A percentile compares a stretch with the other conserved stretches of the same genome.
Evolutionary conservation across 2,797 vertebrate genomes (phyloP).

Genomic region (Sciurus carolinensis): DNA sequence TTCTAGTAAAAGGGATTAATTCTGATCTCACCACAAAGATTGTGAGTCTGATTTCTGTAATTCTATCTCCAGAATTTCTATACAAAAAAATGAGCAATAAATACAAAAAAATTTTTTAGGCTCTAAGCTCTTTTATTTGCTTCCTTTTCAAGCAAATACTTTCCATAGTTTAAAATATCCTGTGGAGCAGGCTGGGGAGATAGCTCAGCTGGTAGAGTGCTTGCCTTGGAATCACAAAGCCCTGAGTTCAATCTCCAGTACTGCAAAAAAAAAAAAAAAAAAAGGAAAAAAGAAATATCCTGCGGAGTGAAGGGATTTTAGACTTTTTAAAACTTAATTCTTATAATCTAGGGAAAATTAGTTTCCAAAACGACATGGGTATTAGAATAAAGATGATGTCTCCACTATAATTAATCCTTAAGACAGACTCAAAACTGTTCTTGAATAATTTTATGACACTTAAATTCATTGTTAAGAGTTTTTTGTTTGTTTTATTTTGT

Average conservation of each 20-base stretch:
- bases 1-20: slow-evolving; percentile 15
- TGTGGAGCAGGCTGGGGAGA: neutral
- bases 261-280: too few relatives aligned
- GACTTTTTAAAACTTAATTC: slow-evolving; percentile 37
- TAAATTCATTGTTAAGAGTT: too few relatives aligned
- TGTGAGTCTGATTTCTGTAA: slow-evolving; percentile 43
- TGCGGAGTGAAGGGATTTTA: neutral
- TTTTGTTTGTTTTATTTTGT: too few relatives aligned
- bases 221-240: too few relatives aligned
- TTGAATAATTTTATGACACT: too few relatives aligned
- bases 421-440: too few relatives aligned
- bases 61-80: slow-evolving; percentile 33
- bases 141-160: neutral
- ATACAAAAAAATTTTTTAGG: neutral
- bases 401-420: neutral
- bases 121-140: neutral
- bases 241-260: too few relatives aligned
- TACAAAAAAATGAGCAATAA: neutral
- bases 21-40: neutral
- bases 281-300: neutral
- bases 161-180: neutral
- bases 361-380: neutral
- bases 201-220: too few relatives aligned
- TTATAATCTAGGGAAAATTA: neutral
- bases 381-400: slow-evolving; percentile 11